phyloP scores from a whole-genome alignment of 2,888 invertebrate genomes.

The Serripes groenlandicus region DNA sequence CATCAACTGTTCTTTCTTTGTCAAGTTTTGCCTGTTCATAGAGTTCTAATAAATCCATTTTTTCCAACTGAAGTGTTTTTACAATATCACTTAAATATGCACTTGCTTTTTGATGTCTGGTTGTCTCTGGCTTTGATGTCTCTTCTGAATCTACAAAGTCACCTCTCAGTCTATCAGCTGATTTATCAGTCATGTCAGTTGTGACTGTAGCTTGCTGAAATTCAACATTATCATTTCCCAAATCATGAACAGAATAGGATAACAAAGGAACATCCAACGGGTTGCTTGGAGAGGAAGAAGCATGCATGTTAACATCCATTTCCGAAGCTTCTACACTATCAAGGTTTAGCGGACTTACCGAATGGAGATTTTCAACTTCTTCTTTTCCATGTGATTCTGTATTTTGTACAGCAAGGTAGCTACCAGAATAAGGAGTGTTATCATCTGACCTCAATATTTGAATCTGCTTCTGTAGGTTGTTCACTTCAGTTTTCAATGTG shows the following conservation, averaged over 20 bases:
- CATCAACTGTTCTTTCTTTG: constrained; percentile 11
- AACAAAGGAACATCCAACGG: constrained; percentile 36
- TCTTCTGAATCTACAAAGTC: background rate
- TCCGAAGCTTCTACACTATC: constrained; percentile 55
- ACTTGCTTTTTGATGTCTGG: constrained; percentile 28
- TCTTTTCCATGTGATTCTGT: background rate
- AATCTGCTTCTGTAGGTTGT: constrained; percentile 3
- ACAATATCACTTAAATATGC: constrained; percentile 26
- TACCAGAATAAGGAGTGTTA: background rate
- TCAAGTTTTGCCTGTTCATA: constrained; percentile 21
- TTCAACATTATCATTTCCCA: constrained; percentile 20
- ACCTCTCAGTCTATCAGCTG: background rate
- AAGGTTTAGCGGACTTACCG: constrained; percentile 58
- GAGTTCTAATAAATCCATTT: constrained; percentile 29
- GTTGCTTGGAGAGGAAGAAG: constrained; percentile 64
- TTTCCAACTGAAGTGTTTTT: constrained; percentile 8
- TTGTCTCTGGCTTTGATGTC: background rate
- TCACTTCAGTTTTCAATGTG: background rate
- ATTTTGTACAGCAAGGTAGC: background rate
- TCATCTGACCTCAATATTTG: background rate
- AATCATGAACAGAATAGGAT: constrained; percentile 29
- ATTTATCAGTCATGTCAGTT: background rate
- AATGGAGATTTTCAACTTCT: background rate
- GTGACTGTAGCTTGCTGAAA: constrained; percentile 2
- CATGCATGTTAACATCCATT: constrained; percentile 68